These are phyloP conservation scores for Leptinotarsa defecta DNA, from an alignment of 1,140 invertebrate genomes.

Conservation along the genomic window DNA sequence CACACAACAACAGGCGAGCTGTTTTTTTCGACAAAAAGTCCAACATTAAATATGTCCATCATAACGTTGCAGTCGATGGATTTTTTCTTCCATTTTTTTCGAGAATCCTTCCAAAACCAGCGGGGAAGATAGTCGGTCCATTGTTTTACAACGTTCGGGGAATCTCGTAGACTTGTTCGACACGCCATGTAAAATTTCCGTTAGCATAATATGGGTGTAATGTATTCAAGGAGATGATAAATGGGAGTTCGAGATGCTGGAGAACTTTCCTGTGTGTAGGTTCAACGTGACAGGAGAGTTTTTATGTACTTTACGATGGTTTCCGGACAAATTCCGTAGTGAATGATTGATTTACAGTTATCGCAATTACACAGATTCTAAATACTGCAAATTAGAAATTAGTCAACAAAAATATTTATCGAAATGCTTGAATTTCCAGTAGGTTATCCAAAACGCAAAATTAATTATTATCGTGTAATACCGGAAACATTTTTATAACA, in stretches of 20 bases:
- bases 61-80: constrained; percentile 29
- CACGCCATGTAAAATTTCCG: constrained; percentile 28
- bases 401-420: too few species aligned
- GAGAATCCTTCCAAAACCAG: constrained; percentile 28
- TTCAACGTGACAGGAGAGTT: neutral
- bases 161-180: constrained; percentile 16
- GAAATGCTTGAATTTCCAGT: too few species aligned
- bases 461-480: too few species aligned
- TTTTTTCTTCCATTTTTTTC: neutral
- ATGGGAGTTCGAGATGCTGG: neutral
- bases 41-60: constrained; percentile 35
- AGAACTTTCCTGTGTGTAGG: neutral
- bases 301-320: neutral
- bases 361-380: too few species aligned
- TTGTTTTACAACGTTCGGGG: constrained; percentile 34
- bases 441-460: too few species aligned
- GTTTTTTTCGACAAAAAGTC: constrained; percentile 30
- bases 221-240: constrained; percentile 25
- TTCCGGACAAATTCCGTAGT: neutral
- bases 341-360: neutral
- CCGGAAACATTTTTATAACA: too few species aligned
- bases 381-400: too few species aligned
- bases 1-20: constrained; percentile 34
- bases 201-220: constrained; percentile 25
- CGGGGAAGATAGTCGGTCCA: constrained; percentile 29